Percentiles rank a stretch among this genome's conserved stretches.
phyloP scores from a whole-genome alignment of 2,888 invertebrate genomes.

The Agelastica alni region DNA sequence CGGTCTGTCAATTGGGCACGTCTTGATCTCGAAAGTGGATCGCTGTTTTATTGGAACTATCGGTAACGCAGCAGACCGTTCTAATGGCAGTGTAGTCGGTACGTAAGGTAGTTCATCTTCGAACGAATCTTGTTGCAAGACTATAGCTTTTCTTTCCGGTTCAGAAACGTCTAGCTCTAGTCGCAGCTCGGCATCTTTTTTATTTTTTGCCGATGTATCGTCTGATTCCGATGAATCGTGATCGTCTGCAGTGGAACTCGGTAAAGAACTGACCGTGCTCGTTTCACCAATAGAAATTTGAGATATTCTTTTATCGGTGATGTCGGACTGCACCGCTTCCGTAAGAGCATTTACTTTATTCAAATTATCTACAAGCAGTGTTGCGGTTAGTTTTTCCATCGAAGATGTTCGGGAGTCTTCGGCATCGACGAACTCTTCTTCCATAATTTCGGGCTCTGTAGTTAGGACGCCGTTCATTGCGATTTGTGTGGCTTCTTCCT shows the following conservation, averaged over 20 bases:
- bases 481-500: conserved; percentile 8
- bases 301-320: conserved; percentile 33
- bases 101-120: conserved; percentile 85
- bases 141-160: conserved; percentile 75
- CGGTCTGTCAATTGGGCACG: conserved; percentile 75
- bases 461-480: not conserved
- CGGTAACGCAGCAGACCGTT: conserved; percentile 79
- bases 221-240: conserved; percentile 71
- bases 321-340: conserved; percentile 16
- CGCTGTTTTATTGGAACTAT: conserved; percentile 80
- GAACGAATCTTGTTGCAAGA: conserved; percentile 80
- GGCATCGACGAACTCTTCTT: conserved; percentile 9
- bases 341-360: conserved; percentile 16
- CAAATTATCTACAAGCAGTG: conserved; percentile 1
- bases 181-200: conserved; percentile 48
- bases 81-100: conserved; percentile 86
- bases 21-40: conserved; percentile 64
- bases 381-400: conserved; percentile 3
- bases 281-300: conserved; percentile 24
- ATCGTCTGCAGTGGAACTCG: conserved; percentile 51
- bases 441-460: conserved; percentile 9
- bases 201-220: conserved; percentile 65
- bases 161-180: conserved; percentile 63
- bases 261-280: conserved; percentile 35
- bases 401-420: conserved; percentile 4